phyloP scores from a whole-genome alignment of 1,140 invertebrate species.

The Agrilus planipennis region DNA sequence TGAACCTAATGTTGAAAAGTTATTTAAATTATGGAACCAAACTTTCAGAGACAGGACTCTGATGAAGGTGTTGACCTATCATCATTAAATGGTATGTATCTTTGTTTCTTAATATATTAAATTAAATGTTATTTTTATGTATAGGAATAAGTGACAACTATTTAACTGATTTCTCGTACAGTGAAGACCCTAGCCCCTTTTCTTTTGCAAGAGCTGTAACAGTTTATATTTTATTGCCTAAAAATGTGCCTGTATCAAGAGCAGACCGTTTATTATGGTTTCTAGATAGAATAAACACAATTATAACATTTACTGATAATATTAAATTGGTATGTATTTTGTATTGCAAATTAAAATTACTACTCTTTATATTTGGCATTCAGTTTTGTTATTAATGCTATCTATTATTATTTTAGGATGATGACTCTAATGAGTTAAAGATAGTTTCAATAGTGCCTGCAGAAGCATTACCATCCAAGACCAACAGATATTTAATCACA shows the following conservation, averaged over 20 bases:
- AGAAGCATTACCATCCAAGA: conserved; percentile 36
- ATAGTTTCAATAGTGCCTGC: conserved; percentile 52
- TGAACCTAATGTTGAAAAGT: conserved; percentile 1
- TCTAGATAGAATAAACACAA: conserved; percentile 53
- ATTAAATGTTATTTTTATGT: not conserved
- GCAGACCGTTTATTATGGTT: conserved; percentile 68
- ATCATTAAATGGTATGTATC: conserved; percentile 17
- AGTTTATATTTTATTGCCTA: conserved; percentile 60
- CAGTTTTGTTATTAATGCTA: not conserved
- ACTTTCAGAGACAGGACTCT: conserved; percentile 25
- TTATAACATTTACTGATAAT: conserved; percentile 39
- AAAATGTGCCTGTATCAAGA: conserved; percentile 61
- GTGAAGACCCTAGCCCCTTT: conserved; percentile 22
- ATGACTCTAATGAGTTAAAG: conserved; percentile 43
- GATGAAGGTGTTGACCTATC: conserved; percentile 27
- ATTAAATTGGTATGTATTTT: conserved; percentile 20
- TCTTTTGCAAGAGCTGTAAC: conserved; percentile 47
- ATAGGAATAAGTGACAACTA: not conserved
- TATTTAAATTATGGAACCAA: conserved; percentile 26
- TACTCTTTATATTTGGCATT: not conserved
- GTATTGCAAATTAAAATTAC: conserved; percentile 4
- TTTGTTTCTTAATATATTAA: not conserved
- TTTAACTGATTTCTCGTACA: conserved; percentile 10
- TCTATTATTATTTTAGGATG: conserved; percentile 20
- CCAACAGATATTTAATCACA: conserved; percentile 41